A percentile compares a stretch with the other conserved stretches of the same genome.
phyloP scores from a whole-genome alignment of 2,888 invertebrate species.

The Xestia c-nigrum region DNA sequence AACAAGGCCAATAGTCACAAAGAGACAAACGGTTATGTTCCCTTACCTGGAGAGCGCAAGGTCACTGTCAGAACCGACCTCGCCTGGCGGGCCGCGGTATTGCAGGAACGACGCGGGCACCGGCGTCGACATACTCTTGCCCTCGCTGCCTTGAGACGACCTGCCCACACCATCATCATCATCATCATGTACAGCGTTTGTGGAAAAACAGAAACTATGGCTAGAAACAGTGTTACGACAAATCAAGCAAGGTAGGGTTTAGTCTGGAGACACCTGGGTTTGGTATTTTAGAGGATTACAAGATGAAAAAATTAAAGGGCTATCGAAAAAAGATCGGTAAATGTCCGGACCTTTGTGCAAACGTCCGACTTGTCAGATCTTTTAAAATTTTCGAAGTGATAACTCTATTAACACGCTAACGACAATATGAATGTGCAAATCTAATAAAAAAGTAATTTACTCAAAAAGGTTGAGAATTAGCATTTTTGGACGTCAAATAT shows the following conservation, averaged over 20 bases:
- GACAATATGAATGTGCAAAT: not conserved
- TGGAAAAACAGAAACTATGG: no score
- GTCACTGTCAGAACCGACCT: slow-evolving; percentile 88
- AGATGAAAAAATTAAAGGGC: not conserved
- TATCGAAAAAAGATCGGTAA: not conserved
- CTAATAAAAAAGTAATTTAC: not conserved
- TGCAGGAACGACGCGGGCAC: slow-evolving; percentile 88
- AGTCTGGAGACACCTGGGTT: not conserved
- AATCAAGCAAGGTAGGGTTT: not conserved
- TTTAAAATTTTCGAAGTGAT: not conserved
- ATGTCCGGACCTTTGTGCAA: not conserved
- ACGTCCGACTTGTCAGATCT: not conserved
- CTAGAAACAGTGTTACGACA: not conserved
- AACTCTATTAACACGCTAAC: not conserved
- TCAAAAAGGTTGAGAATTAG: not conserved
- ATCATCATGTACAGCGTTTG: slow-evolving; percentile 10
- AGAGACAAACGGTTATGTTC: no score
- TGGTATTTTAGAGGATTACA: not conserved
- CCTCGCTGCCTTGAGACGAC: slow-evolving; percentile 69
- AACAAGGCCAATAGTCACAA: no score
- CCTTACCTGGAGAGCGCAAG: slow-evolving; percentile 83
- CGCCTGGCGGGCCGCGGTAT: slow-evolving; percentile 88
- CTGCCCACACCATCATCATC: slow-evolving; percentile 42
- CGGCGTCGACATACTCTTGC: slow-evolving; percentile 77
- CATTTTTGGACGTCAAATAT: not conserved